These are phyloP conservation scores for Phragmatobia fuliginosa DNA, from an alignment of 2,888 invertebrate genomes.

Conservation along the genomic window DNA sequence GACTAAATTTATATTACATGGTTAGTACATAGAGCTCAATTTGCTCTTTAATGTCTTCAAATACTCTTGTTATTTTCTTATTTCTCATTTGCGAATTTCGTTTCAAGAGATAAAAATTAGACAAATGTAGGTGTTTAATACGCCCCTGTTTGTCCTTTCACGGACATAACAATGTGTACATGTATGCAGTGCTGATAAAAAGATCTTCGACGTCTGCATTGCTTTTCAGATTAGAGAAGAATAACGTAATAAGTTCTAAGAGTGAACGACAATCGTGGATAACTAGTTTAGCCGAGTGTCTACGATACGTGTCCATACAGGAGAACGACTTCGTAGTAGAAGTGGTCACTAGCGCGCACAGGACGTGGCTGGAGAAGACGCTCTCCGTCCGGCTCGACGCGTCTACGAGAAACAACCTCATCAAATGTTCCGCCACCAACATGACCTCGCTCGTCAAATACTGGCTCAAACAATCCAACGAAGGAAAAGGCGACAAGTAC, in stretches of 20 bases:
- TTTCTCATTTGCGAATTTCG: not conserved
- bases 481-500: constrained; percentile 54
- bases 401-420: constrained; percentile 50
- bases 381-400: constrained; percentile 42
- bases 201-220: not conserved
- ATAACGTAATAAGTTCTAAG: constrained; percentile 87
- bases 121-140: no score
- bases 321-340: constrained; percentile 53
- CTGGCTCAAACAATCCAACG: constrained; percentile 69
- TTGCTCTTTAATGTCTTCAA: no score
- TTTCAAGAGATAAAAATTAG: no score
- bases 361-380: constrained; percentile 64
- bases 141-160: not conserved
- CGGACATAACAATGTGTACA: not conserved
- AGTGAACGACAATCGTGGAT: constrained; percentile 90
- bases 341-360: constrained; percentile 58
- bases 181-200: not conserved
- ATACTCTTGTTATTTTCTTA: not conserved
- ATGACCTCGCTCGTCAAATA: constrained; percentile 66
- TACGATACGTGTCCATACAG: constrained; percentile 77
- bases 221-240: constrained; percentile 86
- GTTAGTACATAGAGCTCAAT: not conserved
- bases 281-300: constrained; percentile 91
- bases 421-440: constrained; percentile 58
- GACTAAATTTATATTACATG: not conserved